Percentiles rank a stretch among this genome's conserved stretches.
Conservation (phyloP, 2,888 invertebrate genomes). For the Drosophila yooni region DNA sequence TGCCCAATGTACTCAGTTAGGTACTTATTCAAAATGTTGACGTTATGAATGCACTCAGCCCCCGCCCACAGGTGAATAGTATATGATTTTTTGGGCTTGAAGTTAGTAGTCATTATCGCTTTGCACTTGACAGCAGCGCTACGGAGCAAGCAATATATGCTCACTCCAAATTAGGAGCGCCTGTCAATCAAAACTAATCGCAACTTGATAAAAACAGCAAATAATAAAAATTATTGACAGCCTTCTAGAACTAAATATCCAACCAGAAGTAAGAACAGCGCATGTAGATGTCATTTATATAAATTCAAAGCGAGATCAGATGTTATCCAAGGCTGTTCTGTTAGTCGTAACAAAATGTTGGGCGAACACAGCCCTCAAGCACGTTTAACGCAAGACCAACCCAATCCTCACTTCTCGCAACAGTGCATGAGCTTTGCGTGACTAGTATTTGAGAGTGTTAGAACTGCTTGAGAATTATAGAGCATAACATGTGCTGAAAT, state of each 20-base stretch:
- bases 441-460: not conserved
- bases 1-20: conserved; percentile 19
- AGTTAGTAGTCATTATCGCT: conserved; percentile 61
- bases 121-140: conserved; percentile 47
- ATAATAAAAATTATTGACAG: conserved; percentile 23
- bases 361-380: conserved; percentile 79
- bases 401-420: conserved; percentile 81
- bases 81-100: conserved; percentile 39
- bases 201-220: conserved; percentile 33
- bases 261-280: not conserved
- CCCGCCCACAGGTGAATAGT: conserved; percentile 40
- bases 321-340: conserved; percentile 76
- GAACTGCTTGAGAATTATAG: conserved; percentile 65
- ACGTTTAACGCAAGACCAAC: conserved; percentile 64
- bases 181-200: conserved; percentile 64
- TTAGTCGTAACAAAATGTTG: conserved; percentile 80
- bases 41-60: conserved; percentile 57
- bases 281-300: not conserved
- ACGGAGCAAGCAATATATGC: not conserved
- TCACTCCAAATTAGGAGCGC: conserved; percentile 59
- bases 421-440: rapidly evolving
- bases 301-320: conserved; percentile 76
- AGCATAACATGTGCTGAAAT: not conserved
- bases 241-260: conserved; percentile 6
- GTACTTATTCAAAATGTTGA: conserved; percentile 43